These are phyloP conservation scores for Camelus bactrianus DNA, from an alignment of 2,113 vertebrate genomes.

Conservation along the genomic window DNA sequence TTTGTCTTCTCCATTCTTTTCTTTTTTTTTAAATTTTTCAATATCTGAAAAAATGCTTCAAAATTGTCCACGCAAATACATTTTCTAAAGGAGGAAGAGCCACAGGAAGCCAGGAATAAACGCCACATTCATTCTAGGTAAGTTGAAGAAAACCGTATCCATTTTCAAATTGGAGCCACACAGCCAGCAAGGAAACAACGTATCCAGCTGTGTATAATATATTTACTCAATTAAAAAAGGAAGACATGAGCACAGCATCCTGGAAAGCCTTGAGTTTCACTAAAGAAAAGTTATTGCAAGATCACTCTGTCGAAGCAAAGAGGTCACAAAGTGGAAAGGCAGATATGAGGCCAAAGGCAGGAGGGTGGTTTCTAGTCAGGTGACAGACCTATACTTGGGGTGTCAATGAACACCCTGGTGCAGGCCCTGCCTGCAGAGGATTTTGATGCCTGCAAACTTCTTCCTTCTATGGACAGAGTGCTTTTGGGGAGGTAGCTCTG, in stretches of 20 bases:
- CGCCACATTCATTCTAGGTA: constrained; percentile 72
- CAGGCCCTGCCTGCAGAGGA: accelerated
- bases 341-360: neutral
- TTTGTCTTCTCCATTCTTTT: neutral
- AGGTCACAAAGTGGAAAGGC: neutral
- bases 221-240: constrained; percentile 84
- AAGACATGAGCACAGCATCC: constrained; percentile 73
- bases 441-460: accelerated
- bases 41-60: constrained; percentile 58
- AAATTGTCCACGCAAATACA: constrained; percentile 64
- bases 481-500: neutral
- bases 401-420: accelerated
- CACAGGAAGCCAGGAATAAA: constrained; percentile 81
- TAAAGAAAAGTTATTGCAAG: constrained; percentile 67
- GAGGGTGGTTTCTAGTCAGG: neutral
- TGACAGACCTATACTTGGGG: neutral
- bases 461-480: neutral
- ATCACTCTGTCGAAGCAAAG: neutral
- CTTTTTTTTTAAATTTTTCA: constrained; percentile 28
- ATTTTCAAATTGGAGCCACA: constrained; percentile 81
- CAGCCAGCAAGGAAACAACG: constrained; percentile 83
- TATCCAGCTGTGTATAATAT: constrained; percentile 85
- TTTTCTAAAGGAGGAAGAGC: constrained; percentile 75
- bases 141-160: constrained; percentile 81
- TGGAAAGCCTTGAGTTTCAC: constrained; percentile 66